A percentile compares a stretch with the other conserved stretches of the same genome.
These are phyloP conservation scores for Agrotis clavis DNA, from an alignment of 2,888 invertebrate species.

Conservation along the genomic window DNA sequence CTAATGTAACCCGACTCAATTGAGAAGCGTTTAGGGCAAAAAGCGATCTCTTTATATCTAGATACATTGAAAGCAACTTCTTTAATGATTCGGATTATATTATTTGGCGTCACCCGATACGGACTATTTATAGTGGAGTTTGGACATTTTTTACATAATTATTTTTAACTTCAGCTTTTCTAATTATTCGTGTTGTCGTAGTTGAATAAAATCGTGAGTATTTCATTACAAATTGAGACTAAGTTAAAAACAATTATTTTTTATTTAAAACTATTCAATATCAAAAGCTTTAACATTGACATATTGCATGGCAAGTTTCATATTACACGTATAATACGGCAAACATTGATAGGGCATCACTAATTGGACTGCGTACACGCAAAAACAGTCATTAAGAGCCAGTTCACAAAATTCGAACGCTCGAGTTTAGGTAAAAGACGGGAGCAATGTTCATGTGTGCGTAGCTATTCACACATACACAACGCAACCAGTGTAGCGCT, in stretches of 20 bases:
- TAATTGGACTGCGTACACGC: conserved; percentile 59
- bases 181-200: conserved; percentile 9
- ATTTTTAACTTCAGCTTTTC: conserved; percentile 43
- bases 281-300: conserved; percentile 59
- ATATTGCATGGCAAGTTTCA: conserved; percentile 65
- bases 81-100: conserved; percentile 73
- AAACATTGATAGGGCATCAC: conserved; percentile 65
- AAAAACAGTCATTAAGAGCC: conserved; percentile 51
- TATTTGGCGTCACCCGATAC: conserved; percentile 59
- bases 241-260: conserved; percentile 47
- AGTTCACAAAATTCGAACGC: too few relatives aligned
- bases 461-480: too few relatives aligned
- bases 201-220: conserved; percentile 33
- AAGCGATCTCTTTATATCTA: conserved; percentile 74
- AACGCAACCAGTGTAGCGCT: too few relatives aligned
- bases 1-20: conserved; percentile 75
- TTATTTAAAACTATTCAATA: conserved; percentile 43
- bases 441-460: too few relatives aligned
- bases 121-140: conserved; percentile 57
- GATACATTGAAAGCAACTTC: conserved; percentile 80
- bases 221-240: conserved; percentile 31
- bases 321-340: conserved; percentile 48
- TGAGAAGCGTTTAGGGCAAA: conserved; percentile 68
- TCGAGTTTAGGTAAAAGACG: too few relatives aligned
- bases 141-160: conserved; percentile 53